phyloP scores from a whole-genome alignment of 53 echinoderm and acorn worm species.

The Paelopatides confundens region DNA sequence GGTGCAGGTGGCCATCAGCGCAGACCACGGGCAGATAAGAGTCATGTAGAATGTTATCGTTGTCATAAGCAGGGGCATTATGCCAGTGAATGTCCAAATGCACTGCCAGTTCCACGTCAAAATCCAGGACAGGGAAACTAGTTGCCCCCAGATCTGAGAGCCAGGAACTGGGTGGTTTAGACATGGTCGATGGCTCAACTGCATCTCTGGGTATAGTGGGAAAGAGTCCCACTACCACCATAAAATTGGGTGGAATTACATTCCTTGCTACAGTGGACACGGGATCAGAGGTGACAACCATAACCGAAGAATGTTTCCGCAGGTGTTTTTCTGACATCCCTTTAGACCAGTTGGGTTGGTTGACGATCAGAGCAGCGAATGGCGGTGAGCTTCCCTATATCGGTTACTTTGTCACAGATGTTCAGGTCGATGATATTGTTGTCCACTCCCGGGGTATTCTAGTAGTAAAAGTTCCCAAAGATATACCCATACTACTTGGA shows the following conservation, averaged over 20 bases:
- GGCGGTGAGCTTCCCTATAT: slow-evolving; percentile 14
- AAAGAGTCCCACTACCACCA: neutral
- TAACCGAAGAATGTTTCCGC: slow-evolving; percentile 24
- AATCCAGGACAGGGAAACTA: slow-evolving; percentile 11
- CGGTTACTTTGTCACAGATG: slow-evolving; percentile 47
- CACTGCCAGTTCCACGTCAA: neutral
- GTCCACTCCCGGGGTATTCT: slow-evolving; percentile 25
- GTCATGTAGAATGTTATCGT: slow-evolving; percentile 17
- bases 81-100: slow-evolving; percentile 45
- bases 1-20: no score
- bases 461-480: neutral
- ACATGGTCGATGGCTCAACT: neutral
- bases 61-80: slow-evolving; percentile 48
- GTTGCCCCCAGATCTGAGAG: slow-evolving; percentile 13
- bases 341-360: neutral
- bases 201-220: neutral
- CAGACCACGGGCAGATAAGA: neutral
- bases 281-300: slow-evolving; percentile 45
- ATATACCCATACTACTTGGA: slow-evolving; percentile 33
- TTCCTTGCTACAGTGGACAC: slow-evolving; percentile 15
- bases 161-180: slow-evolving; percentile 36
- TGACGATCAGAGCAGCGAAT: slow-evolving; percentile 52
- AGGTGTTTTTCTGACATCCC: neutral
- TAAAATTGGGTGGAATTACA: neutral
- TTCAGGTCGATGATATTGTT: neutral